These are phyloP conservation scores for Syncerus caffer DNA, from an alignment of 2,797 vertebrate genomes.

Conservation along the genomic window DNA sequence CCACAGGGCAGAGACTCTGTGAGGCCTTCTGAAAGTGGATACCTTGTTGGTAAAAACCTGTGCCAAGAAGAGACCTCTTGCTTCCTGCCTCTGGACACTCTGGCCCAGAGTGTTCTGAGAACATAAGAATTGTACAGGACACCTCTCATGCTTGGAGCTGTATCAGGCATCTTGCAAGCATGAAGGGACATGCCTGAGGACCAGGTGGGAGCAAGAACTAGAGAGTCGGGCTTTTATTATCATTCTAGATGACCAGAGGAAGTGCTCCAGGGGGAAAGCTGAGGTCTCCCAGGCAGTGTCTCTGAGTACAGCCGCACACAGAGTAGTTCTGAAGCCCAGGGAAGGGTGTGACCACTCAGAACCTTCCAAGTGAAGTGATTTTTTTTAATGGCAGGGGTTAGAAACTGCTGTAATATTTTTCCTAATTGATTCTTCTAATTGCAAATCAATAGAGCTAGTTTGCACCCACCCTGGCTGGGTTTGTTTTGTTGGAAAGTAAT, in stretches of 20 bases:
- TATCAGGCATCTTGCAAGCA: too few relatives aligned
- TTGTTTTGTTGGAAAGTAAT: not conserved
- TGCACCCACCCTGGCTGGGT: not conserved
- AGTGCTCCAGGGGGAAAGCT: too few relatives aligned
- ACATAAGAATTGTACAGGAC: not conserved
- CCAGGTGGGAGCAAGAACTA: not conserved
- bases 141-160: not conserved
- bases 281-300: too few relatives aligned
- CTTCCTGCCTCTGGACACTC: not conserved
- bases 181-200: not conserved
- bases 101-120: not conserved
- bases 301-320: not conserved
- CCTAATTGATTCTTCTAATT: conserved; percentile 66
- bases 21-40: not conserved
- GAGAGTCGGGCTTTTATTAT: not conserved
- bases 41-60: not conserved
- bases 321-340: not conserved
- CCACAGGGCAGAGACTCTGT: not conserved
- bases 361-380: not conserved
- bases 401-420: conserved; percentile 44
- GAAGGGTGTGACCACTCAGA: not conserved
- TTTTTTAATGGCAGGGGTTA: conserved; percentile 2
- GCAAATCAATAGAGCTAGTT: conserved; percentile 56
- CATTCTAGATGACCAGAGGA: not conserved
- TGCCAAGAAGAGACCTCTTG: not conserved